Evolutionary conservation across 2,888 invertebrate genomes (phyloP).

Genomic region (Drosophila mulleri): DNA sequence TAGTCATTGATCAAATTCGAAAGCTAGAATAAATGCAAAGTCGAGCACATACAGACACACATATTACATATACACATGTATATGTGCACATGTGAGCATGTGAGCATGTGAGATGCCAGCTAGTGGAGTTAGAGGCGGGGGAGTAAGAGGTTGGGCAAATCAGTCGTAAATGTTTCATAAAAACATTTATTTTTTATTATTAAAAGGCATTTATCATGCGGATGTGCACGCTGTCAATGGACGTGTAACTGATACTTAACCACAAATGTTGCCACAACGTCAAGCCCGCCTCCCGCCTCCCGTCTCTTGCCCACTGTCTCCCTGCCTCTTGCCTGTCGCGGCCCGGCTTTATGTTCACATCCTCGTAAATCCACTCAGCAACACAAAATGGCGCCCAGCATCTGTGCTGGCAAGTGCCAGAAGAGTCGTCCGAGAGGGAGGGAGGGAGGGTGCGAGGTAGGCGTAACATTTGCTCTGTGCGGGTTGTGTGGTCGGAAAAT

Average conservation of each 20-base stretch:
- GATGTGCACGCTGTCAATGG: slow-evolving; percentile 64
- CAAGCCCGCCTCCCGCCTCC: slow-evolving; percentile 3
- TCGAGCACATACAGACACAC: background rate
- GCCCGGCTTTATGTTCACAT: slow-evolving; percentile 24
- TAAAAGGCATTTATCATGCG: slow-evolving; percentile 78
- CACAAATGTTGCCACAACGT: slow-evolving; percentile 76
- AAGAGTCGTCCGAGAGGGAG: slow-evolving; percentile 28
- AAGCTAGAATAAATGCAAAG: slow-evolving; percentile 8
- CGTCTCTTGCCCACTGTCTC: background rate
- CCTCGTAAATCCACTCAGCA: slow-evolving; percentile 71
- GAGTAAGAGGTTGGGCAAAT: background rate
- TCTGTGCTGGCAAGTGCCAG: slow-evolving; percentile 56
- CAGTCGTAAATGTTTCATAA: slow-evolving; percentile 35
- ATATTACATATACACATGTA: background rate
- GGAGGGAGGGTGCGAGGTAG: slow-evolving; percentile 19
- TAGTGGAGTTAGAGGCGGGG: background rate
- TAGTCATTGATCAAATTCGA: slow-evolving; percentile 2
- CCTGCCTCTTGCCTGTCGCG: background rate
- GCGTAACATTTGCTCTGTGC: slow-evolving; percentile 50
- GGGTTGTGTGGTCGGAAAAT: slow-evolving; percentile 51
- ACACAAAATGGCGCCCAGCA: slow-evolving; percentile 74
- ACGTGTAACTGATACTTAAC: slow-evolving; percentile 71
- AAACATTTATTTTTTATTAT: slow-evolving; percentile 65
- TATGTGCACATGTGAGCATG: background rate
- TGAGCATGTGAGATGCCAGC: background rate